Evolutionary conservation across 2,113 vertebrate genomes (phyloP).

Genomic region (Ancistrus triradiatus): DNA sequence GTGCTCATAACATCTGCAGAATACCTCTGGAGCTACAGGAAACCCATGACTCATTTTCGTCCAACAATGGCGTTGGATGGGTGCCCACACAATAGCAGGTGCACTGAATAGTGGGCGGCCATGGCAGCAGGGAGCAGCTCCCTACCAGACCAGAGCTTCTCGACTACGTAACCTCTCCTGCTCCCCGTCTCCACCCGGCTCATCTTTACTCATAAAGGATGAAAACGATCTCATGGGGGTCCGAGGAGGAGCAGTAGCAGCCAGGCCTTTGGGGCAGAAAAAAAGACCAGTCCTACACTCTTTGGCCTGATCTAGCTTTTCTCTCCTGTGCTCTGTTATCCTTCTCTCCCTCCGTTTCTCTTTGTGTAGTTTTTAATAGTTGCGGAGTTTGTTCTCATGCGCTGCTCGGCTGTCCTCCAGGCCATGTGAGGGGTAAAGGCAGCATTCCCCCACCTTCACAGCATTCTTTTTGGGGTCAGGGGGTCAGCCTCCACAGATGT

Average conservation of each 20-base stretch:
- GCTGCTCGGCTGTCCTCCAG: conserved; percentile 64
- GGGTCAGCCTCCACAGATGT: conserved; percentile 85
- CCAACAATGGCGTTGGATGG: conserved; percentile 64
- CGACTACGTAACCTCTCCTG: conserved; percentile 67
- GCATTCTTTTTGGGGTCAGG: conserved; percentile 85
- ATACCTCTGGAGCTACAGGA: conserved; percentile 59
- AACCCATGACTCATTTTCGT: conserved; percentile 68
- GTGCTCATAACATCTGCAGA: conserved; percentile 56
- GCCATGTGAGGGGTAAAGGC: conserved; percentile 66
- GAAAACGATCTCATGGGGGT: conserved; percentile 72
- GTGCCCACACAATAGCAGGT: conserved; percentile 75
- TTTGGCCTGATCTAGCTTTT: conserved; percentile 33
- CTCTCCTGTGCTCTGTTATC: conserved; percentile 26
- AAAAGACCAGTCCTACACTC: conserved; percentile 44
- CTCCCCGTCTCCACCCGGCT: conserved; percentile 68
- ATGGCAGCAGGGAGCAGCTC: conserved; percentile 60
- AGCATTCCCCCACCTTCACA: conserved; percentile 78
- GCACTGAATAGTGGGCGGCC: conserved; percentile 65
- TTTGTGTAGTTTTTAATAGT: conserved; percentile 50
- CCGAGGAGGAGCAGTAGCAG: conserved; percentile 46
- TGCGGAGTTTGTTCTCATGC: conserved; percentile 55
- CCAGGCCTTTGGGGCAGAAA: conserved; percentile 60
- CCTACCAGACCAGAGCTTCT: conserved; percentile 56
- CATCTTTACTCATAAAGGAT: conserved; percentile 73
- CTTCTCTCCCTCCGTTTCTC: conserved; percentile 29